Evolutionary conservation across 2,888 invertebrate species (phyloP), one percentile per base, ranked within the genome.

Genomic region (Asteroscopus sphinx): DNA sequence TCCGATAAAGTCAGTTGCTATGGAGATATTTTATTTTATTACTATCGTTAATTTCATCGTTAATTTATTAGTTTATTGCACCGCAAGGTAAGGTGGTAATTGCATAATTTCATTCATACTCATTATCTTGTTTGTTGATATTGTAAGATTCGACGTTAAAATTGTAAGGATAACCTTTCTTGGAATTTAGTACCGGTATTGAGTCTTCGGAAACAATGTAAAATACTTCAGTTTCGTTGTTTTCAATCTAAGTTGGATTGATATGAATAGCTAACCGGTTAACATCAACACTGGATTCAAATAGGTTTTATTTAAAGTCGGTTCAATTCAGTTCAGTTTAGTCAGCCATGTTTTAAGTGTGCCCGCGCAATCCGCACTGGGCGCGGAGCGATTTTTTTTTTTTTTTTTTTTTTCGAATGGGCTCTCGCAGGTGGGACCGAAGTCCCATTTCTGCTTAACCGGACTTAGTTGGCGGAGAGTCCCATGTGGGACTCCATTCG

Each of bases 321-420:
- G 57, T 52, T 53, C 35, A 55, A n/a, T n/a, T n/a, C n/a, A n/a
- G n/a, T n/a, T n/a, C n/a, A n/a, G n/a, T n/a, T 59, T 28, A 52
- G 59, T 58, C 48, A 54, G 45, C 45, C 79, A 54, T 87, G 85
- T 87, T 87, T 76, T 66, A 73, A 78, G 90, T 90, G 77, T 90
- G 91, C 92, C 92, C 91, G 92, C 87, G 79, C 93, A 79, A 92
- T 93, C 93, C 93, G 90, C 91, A 93, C 92, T 93, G 93, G 89
- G 89, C 93, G 70, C 42, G 44, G 82, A 75, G 41, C 12, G 30
- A 46, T 12, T n/a, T n/a, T n/a, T n/a, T n/a, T n/a, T n/a, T n/a
- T n/a, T n/a, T n/a, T n/a, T n/a, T n/a, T n/a, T n/a, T n/a, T n/a
- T n/a, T n/a, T n/a, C n/a, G n/a, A n/a, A n/a, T n/a, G n/a, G n/a